A percentile compares a stretch with the other conserved stretches of the same genome.
These are phyloP conservation scores for Scaptomyza flava DNA, from an alignment of 2,888 invertebrate genomes.

Conservation along the genomic window DNA sequence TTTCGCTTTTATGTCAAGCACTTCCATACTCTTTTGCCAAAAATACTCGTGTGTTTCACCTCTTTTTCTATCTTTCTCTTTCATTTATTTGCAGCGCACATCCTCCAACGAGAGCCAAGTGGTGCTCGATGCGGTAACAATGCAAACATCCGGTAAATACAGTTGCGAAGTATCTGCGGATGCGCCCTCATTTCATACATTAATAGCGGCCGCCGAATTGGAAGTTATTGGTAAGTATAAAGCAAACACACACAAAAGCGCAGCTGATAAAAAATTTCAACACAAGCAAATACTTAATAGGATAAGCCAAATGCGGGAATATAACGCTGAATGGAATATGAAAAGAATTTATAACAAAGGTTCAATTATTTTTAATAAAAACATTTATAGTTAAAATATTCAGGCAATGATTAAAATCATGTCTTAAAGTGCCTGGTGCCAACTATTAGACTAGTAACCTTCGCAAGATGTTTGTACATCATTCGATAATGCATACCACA, in stretches of 20 bases:
- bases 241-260: conserved; percentile 9
- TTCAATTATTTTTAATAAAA: no score
- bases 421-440: neutral
- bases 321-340: neutral
- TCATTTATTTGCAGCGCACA: conserved; percentile 60
- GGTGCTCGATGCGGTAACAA: conserved; percentile 81
- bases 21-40: conserved; percentile 27
- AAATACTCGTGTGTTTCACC: no score
- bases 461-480: neutral
- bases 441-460: neutral
- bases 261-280: conserved; percentile 13
- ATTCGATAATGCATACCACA: conserved; percentile 28
- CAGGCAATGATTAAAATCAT: conserved; percentile 6
- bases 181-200: conserved; percentile 84
- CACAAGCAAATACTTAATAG: conserved; percentile 18
- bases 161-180: conserved; percentile 85
- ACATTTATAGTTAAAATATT: neutral
- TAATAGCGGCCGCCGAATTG: conserved; percentile 84
- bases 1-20: conserved; percentile 42
- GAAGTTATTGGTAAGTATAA: conserved; percentile 84
- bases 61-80: neutral
- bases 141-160: conserved; percentile 83
- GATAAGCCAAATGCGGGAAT: neutral
- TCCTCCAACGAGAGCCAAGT: conserved; percentile 84
- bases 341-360: neutral